phyloP scores from a whole-genome alignment of 92 coral and sea anemone genomes.

The Zoanthus gigantus region DNA sequence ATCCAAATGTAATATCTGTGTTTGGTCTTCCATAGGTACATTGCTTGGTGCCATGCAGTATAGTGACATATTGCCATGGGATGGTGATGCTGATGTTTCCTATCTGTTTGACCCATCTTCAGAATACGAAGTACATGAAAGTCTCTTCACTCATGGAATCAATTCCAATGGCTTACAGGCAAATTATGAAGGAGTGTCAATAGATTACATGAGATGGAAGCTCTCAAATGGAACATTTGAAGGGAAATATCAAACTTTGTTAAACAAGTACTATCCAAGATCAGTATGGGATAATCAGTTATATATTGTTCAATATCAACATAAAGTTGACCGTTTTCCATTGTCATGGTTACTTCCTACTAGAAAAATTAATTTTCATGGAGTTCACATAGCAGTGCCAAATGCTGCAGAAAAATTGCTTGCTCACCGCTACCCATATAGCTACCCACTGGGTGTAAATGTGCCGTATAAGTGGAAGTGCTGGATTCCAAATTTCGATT shows the following conservation, averaged over 20 bases:
- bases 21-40: conserved; percentile 63
- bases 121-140: conserved; percentile 52
- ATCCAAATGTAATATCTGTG: too few species aligned
- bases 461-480: conserved; percentile 95
- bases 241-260: conserved; percentile 56
- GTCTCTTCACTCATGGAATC: conserved; percentile 67
- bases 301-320: conserved; percentile 55
- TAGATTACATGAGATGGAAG: conserved; percentile 83
- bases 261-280: conserved; percentile 75
- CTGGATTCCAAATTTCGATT: conserved; percentile 73
- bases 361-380: conserved; percentile 67
- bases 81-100: conserved; percentile 91
- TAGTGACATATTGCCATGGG: conserved; percentile 85
- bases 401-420: conserved; percentile 62
- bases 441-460: conserved; percentile 60
- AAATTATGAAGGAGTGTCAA: conserved; percentile 35
- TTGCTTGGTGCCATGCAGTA: conserved; percentile 80
- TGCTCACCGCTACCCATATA: conserved; percentile 73
- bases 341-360: conserved; percentile 75
- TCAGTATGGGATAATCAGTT: conserved; percentile 64
- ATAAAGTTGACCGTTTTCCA: conserved; percentile 70
- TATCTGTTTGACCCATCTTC: conserved; percentile 50
- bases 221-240: conserved; percentile 43
- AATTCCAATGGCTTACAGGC: conserved; percentile 74
- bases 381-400: conserved; percentile 74